Conservation (phyloP, 2,797 vertebrate genomes). For the Chiropotes sagulatus region DNA sequence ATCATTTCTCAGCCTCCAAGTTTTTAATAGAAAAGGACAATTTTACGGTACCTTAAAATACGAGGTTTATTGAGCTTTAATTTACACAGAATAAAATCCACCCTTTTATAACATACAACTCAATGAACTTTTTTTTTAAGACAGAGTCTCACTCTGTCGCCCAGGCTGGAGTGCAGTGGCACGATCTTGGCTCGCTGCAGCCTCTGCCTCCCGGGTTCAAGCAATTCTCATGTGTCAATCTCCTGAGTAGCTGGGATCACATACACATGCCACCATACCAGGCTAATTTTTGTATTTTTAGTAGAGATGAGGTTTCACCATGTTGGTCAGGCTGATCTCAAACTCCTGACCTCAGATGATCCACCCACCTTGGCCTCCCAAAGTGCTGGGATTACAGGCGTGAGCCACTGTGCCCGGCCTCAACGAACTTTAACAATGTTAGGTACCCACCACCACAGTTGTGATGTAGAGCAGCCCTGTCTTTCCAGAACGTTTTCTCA, state of each 20-base stretch:
- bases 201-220: not conserved
- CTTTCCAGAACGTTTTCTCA: not conserved
- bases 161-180: not conserved
- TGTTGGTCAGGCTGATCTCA: not conserved
- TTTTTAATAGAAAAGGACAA: conserved; percentile 11
- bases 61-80: not conserved
- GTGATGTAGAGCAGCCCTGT: not conserved
- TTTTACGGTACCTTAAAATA: not conserved
- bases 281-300: not conserved
- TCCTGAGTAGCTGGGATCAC: not conserved
- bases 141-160: not conserved
- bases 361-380: not conserved
- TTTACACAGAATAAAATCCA: not conserved
- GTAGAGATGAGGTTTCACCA: not conserved
- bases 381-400: not conserved
- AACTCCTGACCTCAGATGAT: not conserved
- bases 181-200: not conserved
- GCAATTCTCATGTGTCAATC: not conserved
- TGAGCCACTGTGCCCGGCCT: not conserved
- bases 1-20: not conserved
- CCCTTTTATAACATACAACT: not conserved
- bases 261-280: not conserved
- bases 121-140: not conserved
- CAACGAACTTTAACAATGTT: not conserved
- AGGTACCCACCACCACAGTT: not conserved